Evolutionary conservation across 1,140 invertebrate genomes (phyloP).

Genomic region (Drosophila ananassae): DNA sequence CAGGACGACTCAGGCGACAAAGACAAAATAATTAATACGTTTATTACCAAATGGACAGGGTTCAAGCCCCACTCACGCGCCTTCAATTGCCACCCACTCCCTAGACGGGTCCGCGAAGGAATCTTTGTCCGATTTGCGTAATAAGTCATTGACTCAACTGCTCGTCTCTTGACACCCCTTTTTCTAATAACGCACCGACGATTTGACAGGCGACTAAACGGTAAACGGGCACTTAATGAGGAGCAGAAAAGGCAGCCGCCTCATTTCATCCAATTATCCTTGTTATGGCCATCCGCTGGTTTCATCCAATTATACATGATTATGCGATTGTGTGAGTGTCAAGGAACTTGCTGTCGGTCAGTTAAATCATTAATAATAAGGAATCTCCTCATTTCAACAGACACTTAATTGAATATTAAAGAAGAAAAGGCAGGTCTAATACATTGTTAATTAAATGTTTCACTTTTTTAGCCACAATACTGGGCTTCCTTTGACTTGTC

Average conservation of each 20-base stretch:
- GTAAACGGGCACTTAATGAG: constrained; percentile 52
- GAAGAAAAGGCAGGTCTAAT: not conserved
- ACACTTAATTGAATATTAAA: constrained; percentile 25
- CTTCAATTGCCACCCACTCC: not conserved
- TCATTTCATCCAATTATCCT: constrained; percentile 69
- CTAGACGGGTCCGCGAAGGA: not conserved
- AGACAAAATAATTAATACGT: constrained; percentile 65
- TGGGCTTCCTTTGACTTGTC: constrained; percentile 33
- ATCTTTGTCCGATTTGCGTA: constrained; percentile 73
- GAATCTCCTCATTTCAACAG: constrained; percentile 15
- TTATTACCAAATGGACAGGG: constrained; percentile 54
- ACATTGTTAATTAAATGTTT: constrained; percentile 17
- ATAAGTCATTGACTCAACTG: constrained; percentile 69
- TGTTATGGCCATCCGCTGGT: constrained; percentile 29
- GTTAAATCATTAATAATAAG: constrained; percentile 72
- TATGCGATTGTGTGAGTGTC: constrained; percentile 30
- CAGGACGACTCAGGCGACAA: constrained; percentile 28
- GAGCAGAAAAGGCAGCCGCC: constrained; percentile 39
- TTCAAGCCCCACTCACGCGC: constrained; percentile 37
- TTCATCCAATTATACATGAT: constrained; percentile 25
- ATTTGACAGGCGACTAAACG: constrained; percentile 68
- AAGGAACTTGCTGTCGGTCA: constrained; percentile 61
- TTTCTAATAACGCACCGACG: constrained; percentile 68
- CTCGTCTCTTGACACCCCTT: constrained; percentile 31
- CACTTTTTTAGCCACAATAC: constrained; percentile 21